These are phyloP conservation scores for Passerina amoena DNA, from an alignment of 2,113 vertebrate genomes.

Conservation along the genomic window DNA sequence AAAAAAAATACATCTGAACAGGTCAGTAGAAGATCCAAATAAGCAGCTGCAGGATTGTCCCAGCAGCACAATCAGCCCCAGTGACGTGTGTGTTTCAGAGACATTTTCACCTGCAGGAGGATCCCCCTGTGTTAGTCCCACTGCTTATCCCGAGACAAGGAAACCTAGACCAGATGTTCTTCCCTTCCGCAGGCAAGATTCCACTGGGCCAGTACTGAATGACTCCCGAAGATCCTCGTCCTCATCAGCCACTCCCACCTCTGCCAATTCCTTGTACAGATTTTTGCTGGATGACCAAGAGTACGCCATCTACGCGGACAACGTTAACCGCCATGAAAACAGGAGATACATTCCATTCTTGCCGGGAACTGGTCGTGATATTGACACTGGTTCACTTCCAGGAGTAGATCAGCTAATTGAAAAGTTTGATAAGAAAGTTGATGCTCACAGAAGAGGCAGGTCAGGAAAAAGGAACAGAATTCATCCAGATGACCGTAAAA, in stretches of 20 bases:
- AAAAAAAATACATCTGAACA: conserved; percentile 44
- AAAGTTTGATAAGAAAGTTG: conserved; percentile 87
- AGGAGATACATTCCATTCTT: conserved; percentile 93
- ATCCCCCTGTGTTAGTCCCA: conserved; percentile 25
- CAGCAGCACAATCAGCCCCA: conserved; percentile 9
- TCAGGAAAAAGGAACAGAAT: conserved; percentile 86
- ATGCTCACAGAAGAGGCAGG: conserved; percentile 84
- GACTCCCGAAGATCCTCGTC: conserved; percentile 80
- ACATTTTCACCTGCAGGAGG: conserved; percentile 60
- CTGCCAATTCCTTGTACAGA: conserved; percentile 76
- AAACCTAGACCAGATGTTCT: conserved; percentile 86
- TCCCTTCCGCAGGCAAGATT: conserved; percentile 86
- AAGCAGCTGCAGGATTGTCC: conserved; percentile 63
- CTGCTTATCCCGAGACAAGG: conserved; percentile 72
- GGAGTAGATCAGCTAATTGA: conserved; percentile 92
- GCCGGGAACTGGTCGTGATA: conserved; percentile 92
- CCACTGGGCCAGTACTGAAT: conserved; percentile 80
- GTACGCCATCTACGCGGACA: conserved; percentile 86
- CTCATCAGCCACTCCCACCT: conserved; percentile 79
- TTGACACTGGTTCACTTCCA: conserved; percentile 89
- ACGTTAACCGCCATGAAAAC: conserved; percentile 93
- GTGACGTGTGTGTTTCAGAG: conserved; percentile 52
- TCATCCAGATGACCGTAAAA: conserved; percentile 87
- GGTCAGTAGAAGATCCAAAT: conserved; percentile 56
- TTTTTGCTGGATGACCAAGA: conserved; percentile 83